These are phyloP conservation scores for Nowickia ferox DNA, from an alignment of 2,888 invertebrate genomes.

Conservation along the genomic window DNA sequence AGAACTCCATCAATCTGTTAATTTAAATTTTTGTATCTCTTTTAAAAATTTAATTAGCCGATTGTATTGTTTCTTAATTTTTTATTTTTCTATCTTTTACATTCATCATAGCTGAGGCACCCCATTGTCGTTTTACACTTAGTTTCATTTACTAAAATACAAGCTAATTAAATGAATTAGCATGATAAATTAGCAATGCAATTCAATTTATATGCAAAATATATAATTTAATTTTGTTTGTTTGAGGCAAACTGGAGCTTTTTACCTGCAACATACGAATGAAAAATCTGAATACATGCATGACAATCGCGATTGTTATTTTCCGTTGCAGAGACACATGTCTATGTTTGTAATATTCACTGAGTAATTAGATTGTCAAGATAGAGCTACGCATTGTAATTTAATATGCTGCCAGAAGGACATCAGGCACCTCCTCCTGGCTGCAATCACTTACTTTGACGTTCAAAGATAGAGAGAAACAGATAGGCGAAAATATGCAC, in stretches of 20 bases:
- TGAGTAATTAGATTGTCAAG: neutral
- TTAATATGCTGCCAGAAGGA: neutral
- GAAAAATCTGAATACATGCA: neutral
- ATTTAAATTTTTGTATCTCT: too few species aligned
- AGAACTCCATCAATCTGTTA: too few species aligned
- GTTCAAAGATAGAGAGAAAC: too few species aligned
- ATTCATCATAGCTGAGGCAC: neutral
- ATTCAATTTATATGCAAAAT: constrained; percentile 55
- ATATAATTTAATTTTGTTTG: constrained; percentile 43
- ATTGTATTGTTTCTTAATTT: too few species aligned
- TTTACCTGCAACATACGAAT: constrained; percentile 9
- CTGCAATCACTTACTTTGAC: too few species aligned
- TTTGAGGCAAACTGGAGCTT: neutral
- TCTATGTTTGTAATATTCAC: constrained; percentile 1
- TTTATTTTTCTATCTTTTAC: neutral
- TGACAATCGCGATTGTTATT: constrained; percentile 8
- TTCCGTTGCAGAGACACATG: neutral
- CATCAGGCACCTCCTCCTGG: too few species aligned
- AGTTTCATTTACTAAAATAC: constrained; percentile 47
- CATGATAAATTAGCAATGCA: constrained; percentile 69
- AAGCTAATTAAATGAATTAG: constrained; percentile 72
- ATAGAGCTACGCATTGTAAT: neutral
- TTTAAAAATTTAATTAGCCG: too few species aligned
- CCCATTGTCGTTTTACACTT: neutral
- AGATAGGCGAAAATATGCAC: too few species aligned